Conservation (phyloP, 2,113 vertebrate genomes). For the Halcyon senegalensis region DNA sequence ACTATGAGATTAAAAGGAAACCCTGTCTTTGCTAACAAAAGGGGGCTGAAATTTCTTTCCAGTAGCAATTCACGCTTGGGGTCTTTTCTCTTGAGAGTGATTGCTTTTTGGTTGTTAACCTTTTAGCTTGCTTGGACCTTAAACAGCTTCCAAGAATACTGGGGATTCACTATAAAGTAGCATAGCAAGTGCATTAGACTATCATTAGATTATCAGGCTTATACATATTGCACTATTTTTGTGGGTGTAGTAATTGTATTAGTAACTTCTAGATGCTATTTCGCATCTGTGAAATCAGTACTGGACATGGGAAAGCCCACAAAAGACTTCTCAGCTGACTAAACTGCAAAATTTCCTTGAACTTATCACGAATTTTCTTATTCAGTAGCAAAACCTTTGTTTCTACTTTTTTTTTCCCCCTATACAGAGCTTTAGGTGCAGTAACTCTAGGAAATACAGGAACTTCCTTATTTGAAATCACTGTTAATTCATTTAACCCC, state of each 20-base stretch:
- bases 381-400: background rate
- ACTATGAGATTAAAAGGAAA: background rate
- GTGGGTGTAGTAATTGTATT: background rate
- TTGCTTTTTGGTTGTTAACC: background rate
- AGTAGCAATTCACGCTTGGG: background rate
- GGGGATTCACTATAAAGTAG: background rate
- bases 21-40: background rate
- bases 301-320: background rate
- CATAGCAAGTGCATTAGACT: background rate
- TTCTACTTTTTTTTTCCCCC: too few relatives aligned
- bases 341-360: background rate
- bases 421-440: background rate
- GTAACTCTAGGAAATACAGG: background rate
- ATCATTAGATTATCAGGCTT: background rate
- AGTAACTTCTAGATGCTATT: background rate
- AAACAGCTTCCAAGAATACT: background rate
- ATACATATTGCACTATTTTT: background rate
- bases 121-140: background rate
- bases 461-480: background rate
- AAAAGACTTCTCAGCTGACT: background rate
- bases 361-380: background rate
- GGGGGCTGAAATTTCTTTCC: background rate
- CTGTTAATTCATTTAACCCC: background rate
- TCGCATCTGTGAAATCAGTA: background rate
- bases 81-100: background rate